Percentiles rank a stretch among this genome's conserved stretches.
Evolutionary conservation across 2,888 invertebrate genomes (phyloP).

Genomic region (Agonum fuliginosum): DNA sequence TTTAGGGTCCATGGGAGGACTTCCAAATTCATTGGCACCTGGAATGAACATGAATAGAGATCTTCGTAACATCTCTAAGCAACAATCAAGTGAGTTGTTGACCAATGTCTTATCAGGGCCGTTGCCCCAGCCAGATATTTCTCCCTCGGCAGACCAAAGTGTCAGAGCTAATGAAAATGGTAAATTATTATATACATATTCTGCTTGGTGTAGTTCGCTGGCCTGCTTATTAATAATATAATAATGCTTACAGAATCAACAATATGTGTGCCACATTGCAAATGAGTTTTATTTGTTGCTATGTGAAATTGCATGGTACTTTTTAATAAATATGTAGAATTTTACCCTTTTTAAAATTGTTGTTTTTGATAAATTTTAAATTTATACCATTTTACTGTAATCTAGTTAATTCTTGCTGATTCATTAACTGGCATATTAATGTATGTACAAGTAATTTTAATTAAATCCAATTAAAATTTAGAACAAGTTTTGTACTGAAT

Average conservation of each 20-base stretch:
- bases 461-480: constrained; percentile 15
- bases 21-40: constrained; percentile 72
- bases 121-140: constrained; percentile 70
- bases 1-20: constrained; percentile 71
- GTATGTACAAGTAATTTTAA: constrained; percentile 39
- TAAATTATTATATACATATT: constrained; percentile 73
- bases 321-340: constrained; percentile 4
- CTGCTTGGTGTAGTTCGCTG: constrained; percentile 72
- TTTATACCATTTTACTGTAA: constrained; percentile 11
- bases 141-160: constrained; percentile 73
- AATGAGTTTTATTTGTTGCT: constrained; percentile 13
- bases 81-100: constrained; percentile 82
- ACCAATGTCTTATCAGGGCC: constrained; percentile 65
- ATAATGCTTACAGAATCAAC: constrained; percentile 16
- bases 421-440: constrained; percentile 22
- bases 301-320: constrained; percentile 10
- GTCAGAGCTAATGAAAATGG: constrained; percentile 71
- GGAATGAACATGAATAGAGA: constrained; percentile 73
- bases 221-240: constrained; percentile 67
- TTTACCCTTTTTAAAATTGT: not conserved
- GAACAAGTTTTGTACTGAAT: constrained; percentile 34
- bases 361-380: not conserved
- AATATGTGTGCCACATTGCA: constrained; percentile 12
- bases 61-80: constrained; percentile 73
- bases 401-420: constrained; percentile 37